phyloP scores from a whole-genome alignment of 2,888 invertebrate genomes.

The Ectemnius cavifrons region DNA sequence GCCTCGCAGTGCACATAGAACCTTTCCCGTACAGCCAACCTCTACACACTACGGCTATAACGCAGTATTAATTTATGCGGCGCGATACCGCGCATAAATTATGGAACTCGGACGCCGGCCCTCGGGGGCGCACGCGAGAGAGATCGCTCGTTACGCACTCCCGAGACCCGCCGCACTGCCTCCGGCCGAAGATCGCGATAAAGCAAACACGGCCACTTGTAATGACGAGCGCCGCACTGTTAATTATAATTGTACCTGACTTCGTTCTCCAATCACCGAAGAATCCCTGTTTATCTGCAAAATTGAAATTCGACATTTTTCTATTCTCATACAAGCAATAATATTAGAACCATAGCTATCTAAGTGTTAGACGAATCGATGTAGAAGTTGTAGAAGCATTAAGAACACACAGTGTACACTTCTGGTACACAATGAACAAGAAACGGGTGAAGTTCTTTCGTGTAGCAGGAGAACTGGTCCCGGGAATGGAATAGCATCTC shows the following conservation, averaged over 20 bases:
- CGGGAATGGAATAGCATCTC: constrained; percentile 54
- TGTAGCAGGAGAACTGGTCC: constrained; percentile 1
- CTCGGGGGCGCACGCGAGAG: constrained; percentile 28
- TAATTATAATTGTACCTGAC: constrained; percentile 27
- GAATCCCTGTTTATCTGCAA: not conserved
- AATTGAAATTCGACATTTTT: no score
- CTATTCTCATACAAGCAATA: no score
- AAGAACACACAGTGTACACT: not conserved
- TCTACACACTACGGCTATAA: constrained; percentile 31
- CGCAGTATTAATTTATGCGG: constrained; percentile 53
- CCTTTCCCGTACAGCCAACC: constrained; percentile 11
- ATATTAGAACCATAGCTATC: no score
- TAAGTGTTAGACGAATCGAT: no score
- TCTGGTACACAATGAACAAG: not conserved
- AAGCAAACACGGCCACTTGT: constrained; percentile 33
- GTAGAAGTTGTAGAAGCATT: no score
- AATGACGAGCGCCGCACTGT: constrained; percentile 35
- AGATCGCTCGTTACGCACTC: constrained; percentile 43
- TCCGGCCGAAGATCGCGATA: constrained; percentile 36
- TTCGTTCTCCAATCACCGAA: no score
- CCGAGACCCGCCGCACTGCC: constrained; percentile 36
- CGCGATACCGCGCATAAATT: constrained; percentile 50
- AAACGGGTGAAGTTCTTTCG: not conserved
- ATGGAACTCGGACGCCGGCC: constrained; percentile 30
- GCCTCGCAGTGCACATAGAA: not conserved